Evolutionary conservation across 2,888 invertebrate genomes (phyloP), one percentile per base, ranked within the genome.

Genomic region (Andrena flavipes): DNA sequence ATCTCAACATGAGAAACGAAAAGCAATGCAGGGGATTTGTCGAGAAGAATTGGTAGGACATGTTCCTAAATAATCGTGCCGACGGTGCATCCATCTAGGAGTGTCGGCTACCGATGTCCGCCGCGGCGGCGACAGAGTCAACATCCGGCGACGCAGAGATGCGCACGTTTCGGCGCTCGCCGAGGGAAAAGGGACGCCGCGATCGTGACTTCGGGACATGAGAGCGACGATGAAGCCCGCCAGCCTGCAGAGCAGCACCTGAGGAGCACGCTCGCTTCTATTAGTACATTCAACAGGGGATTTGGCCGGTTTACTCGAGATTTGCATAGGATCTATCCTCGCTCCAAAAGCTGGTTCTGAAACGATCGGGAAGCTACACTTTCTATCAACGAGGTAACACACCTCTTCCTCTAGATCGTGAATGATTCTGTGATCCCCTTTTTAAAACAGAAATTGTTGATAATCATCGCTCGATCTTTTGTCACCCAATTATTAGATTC

Each of bases 141-240:
- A 88, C 88, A 88, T 88, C 88, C 88, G 88, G 88, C 88, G 85
- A 87, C 85, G 88, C 87, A 87, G 88, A 88, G 87, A 88, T 88
- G 88, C 88, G 88, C 88, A 88, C 88, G 88, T 88, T 88, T 88
- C 85, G 87, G 85, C 84, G 88, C 79, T 87, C 84, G 85, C 79
- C 84, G 83, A 83, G 85, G 76, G 82, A 85, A 87, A 85, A 88
- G 86, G 82, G 88, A 88, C 87, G 86, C 87, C 78, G 87, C 82
- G 84, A 83, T 84, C 86, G 87, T 56, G 86, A 86, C 79, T 88
- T 88, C 80, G 88, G 87, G 67, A 86, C 85, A 84, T 83, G 88
- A 88, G 84, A 87, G 82, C 70, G 84, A 87, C 81, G 83, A 88
- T 85, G 86, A 87, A 86, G 82, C 82, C 68, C 82, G 72, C 77